phyloP scores from a whole-genome alignment of 1,140 invertebrate genomes.

The Diuraphis noxia region DNA sequence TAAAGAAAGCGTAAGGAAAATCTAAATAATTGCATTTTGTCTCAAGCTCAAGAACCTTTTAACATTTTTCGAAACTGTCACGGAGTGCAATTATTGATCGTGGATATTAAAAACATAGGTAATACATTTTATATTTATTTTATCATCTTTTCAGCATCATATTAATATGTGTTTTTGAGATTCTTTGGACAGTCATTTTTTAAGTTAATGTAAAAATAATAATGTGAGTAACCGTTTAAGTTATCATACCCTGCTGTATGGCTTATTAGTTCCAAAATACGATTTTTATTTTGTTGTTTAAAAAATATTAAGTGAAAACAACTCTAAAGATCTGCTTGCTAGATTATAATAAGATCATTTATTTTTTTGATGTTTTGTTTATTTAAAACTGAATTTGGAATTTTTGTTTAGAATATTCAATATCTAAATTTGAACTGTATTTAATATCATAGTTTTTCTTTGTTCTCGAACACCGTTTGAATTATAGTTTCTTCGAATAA shows the following conservation, averaged over 20 bases:
- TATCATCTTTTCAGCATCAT: background rate
- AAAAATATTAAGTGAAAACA: background rate
- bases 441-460: background rate
- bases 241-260: background rate
- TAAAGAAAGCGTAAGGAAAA: background rate
- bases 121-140: background rate
- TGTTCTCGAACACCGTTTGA: background rate
- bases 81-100: background rate
- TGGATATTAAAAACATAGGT: background rate
- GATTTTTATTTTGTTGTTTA: background rate
- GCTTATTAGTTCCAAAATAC: background rate
- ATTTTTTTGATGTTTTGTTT: background rate
- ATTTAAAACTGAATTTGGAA: background rate
- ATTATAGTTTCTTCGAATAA: background rate
- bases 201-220: background rate
- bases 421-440: background rate
- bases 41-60: background rate
- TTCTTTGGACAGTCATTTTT: background rate
- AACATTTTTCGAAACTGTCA: conserved; percentile 3
- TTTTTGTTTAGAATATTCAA: background rate
- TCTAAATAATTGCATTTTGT: background rate
- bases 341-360: background rate
- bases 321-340: background rate
- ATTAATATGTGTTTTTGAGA: background rate
- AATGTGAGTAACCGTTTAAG: background rate